These are phyloP conservation scores for Cryptoleucopteryx plumbea DNA, from an alignment of 2,113 vertebrate species.

Conservation along the genomic window DNA sequence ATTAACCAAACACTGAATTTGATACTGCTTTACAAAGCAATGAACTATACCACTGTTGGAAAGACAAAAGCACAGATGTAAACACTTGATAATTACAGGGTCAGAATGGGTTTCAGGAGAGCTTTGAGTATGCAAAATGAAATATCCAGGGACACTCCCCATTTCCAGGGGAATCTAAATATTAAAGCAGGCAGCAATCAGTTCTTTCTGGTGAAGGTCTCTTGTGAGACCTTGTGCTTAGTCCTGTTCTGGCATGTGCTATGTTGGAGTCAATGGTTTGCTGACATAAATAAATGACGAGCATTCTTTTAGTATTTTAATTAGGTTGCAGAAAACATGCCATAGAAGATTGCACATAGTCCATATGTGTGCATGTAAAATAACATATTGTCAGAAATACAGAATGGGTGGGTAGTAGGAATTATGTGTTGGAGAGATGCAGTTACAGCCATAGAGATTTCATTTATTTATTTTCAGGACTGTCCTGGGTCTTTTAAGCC, in stretches of 20 bases:
- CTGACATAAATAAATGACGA: rapidly evolving
- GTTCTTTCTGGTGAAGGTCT: neutral
- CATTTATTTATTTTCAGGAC: neutral
- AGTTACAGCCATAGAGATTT: neutral
- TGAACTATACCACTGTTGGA: neutral
- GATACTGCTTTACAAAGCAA: neutral
- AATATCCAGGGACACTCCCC: neutral
- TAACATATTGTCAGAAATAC: neutral
- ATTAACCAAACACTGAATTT: neutral
- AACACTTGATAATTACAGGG: neutral
- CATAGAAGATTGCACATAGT: neutral
- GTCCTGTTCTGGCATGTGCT: neutral
- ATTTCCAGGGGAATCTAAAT: neutral
- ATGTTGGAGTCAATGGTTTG: neutral
- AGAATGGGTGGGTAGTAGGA: neutral
- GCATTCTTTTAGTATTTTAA: neutral
- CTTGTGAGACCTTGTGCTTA: neutral
- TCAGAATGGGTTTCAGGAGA: neutral
- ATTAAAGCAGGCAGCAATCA: neutral
- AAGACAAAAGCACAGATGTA: neutral
- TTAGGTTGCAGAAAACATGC: neutral
- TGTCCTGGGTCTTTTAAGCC: neutral
- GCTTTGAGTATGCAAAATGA: neutral
- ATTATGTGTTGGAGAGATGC: neutral
- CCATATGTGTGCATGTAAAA: neutral